Evolutionary conservation across 2,888 invertebrate genomes (phyloP).

Genomic region (Melolontha melolontha): DNA sequence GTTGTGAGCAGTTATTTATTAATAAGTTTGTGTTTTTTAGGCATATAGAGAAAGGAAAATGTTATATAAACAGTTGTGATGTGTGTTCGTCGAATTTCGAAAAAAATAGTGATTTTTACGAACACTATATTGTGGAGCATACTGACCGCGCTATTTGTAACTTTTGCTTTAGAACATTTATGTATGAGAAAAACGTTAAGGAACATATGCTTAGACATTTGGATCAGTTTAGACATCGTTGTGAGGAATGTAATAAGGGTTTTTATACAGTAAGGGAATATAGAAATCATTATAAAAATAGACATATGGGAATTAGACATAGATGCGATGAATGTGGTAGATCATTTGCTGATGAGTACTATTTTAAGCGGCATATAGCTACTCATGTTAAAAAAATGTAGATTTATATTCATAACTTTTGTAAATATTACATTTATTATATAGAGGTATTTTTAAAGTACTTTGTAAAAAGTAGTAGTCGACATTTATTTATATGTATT

Average conservation of each 20-base stretch:
- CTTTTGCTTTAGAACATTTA: constrained; percentile 64
- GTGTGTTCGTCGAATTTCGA: constrained; percentile 60
- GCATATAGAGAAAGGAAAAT: constrained; percentile 64
- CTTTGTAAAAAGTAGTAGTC: background rate
- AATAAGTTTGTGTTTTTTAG: constrained; percentile 63
- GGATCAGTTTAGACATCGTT: constrained; percentile 63
- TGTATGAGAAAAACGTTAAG: constrained; percentile 65
- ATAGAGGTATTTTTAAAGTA: constrained; percentile 9
- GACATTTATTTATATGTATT: constrained; percentile 2
- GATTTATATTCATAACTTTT: background rate
- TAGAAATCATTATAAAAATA: constrained; percentile 63
- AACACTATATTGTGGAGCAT: constrained; percentile 60
- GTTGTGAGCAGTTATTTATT: constrained; percentile 64
- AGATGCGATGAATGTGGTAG: constrained; percentile 62
- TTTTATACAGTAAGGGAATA: constrained; percentile 65
- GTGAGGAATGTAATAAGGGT: constrained; percentile 64
- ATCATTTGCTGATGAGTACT: constrained; percentile 64
- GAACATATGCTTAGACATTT: constrained; percentile 64
- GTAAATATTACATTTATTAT: background rate
- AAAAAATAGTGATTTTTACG: constrained; percentile 61
- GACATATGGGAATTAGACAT: constrained; percentile 64
- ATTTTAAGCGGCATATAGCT: constrained; percentile 62
- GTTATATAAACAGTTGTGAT: constrained; percentile 64
- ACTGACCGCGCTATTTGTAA: constrained; percentile 63
- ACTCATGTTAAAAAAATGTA: constrained; percentile 56